A percentile compares a stretch with the other conserved stretches of the same genome.
Conservation (phyloP, 2,113 vertebrate genomes). For the Otus sunia region DNA sequence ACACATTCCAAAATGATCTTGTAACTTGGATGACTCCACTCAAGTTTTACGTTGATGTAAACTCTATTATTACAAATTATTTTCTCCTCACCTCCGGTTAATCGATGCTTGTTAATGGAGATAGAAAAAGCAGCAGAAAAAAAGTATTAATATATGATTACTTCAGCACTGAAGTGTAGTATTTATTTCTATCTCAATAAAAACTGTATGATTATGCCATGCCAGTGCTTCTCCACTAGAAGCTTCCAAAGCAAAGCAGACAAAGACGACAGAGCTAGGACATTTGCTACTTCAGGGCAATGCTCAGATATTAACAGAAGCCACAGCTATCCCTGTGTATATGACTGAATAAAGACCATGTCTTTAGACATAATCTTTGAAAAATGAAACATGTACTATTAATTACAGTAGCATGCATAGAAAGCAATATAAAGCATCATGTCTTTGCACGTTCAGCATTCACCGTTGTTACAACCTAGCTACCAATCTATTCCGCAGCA, state of each 20-base stretch:
- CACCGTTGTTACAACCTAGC: background rate
- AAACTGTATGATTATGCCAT: background rate
- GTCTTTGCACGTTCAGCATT: background rate
- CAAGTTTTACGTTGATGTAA: background rate
- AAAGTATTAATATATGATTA: background rate
- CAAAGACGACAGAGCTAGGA: background rate
- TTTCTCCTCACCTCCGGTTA: background rate
- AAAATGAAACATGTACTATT: background rate
- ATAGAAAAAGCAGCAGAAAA: background rate
- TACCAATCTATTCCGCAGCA: background rate
- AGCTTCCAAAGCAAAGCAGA: background rate
- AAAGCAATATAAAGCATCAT: background rate
- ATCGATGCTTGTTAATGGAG: background rate
- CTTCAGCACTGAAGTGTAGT: background rate
- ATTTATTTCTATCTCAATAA: background rate
- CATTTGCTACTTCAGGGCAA: background rate
- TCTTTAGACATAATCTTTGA: background rate
- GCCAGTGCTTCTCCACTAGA: background rate
- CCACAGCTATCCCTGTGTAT: background rate
- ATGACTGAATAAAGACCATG: fast-evolving
- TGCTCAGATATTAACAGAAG: background rate
- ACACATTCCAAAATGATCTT: conserved; percentile 6
- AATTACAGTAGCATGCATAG: background rate
- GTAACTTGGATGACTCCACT: background rate
- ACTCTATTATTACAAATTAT: background rate